phyloP scores from a whole-genome alignment of 2,113 vertebrate genomes.

The Elachura formosa region DNA sequence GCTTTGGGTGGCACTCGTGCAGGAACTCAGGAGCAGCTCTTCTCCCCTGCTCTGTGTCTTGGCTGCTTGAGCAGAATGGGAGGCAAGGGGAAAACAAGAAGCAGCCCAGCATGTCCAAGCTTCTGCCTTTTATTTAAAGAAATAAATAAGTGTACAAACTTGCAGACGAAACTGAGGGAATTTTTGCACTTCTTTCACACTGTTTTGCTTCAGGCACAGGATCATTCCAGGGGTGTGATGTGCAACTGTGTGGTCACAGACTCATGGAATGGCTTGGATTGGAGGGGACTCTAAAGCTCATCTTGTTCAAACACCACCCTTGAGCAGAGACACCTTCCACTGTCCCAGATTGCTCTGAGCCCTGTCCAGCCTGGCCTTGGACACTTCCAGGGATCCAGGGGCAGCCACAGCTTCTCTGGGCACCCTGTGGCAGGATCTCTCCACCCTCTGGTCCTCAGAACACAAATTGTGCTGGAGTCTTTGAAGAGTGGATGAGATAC shows the following conservation, averaged over 20 bases:
- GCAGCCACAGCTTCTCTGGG: neutral
- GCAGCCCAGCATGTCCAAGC: neutral
- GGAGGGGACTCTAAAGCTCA: neutral
- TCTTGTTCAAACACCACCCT: neutral
- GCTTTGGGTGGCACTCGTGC: neutral
- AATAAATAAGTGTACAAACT: neutral
- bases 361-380: accelerated
- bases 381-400: neutral
- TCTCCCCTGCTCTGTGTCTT: neutral
- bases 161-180: neutral
- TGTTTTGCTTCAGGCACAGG: neutral
- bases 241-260: accelerated
- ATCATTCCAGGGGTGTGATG: neutral
- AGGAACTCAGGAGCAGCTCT: neutral
- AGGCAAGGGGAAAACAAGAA: neutral
- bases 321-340: neutral
- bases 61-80: neutral
- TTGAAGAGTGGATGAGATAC: neutral
- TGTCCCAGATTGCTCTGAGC: neutral
- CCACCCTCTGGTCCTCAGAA: neutral
- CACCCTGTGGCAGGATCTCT: accelerated
- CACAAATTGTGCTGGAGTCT: neutral
- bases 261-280: neutral
- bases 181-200: neutral
- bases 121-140: neutral